Conservation (phyloP, 2,113 vertebrate species). For the Cyphomyrus discorhynchus region DNA sequence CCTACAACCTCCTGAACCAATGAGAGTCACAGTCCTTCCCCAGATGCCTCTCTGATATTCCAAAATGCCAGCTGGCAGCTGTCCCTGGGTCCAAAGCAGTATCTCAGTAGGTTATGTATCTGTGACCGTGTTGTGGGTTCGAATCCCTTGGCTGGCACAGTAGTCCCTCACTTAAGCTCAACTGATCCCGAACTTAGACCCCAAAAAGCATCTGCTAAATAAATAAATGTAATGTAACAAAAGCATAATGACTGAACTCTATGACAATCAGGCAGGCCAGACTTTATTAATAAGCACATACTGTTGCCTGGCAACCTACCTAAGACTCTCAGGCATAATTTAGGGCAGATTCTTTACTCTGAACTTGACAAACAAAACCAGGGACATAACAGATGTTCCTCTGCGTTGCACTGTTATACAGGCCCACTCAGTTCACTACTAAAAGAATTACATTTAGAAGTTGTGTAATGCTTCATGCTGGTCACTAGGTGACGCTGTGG, state of each 20-base stretch:
- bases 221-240: neutral
- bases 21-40: neutral
- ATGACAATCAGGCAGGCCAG: slow-evolving; percentile 8
- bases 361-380: neutral
- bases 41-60: neutral
- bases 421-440: neutral
- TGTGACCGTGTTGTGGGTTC: neutral
- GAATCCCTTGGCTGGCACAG: neutral
- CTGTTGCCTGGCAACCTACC: neutral
- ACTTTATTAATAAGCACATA: neutral
- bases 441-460: neutral
- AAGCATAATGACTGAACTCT: neutral
- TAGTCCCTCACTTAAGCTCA: neutral
- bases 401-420: neutral
- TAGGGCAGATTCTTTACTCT: neutral
- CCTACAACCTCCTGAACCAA: neutral
- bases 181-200: neutral
- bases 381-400: neutral
- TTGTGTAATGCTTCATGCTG: neutral
- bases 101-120: neutral
- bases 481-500: neutral
- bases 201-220: neutral
- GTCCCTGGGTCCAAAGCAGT: neutral
- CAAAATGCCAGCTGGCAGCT: slow-evolving; percentile 13
- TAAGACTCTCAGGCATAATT: neutral